Base-by-base conservation (phyloP, 2,888 invertebrate genomes). In the Lacanobia oleracea region DNA sequence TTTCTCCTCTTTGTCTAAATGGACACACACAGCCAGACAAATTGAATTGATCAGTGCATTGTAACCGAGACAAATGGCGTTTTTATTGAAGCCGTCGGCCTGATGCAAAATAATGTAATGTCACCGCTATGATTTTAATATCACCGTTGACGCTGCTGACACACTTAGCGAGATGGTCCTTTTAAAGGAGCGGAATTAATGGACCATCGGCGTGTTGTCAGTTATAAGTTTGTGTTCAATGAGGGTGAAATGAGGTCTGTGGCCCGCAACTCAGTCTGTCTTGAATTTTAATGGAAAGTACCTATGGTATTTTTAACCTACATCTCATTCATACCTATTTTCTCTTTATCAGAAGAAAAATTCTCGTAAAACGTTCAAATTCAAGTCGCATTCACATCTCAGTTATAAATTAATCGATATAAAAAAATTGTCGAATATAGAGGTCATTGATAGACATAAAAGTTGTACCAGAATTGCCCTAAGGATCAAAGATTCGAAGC, bases 41-140 rank as follows among this genome's bases (percentile, higher is more conserved):
- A 76, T 80, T 79, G 78, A 79, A 74, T 80, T 85, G 69, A 85
- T 85, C 77, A 79, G 74, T 75, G 77, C 73, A 77, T 37, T 79
- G 84, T 87, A 89, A 88, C 75, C 87, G 84, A 87, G 86, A 90
- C 84, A 89, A 90, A 90, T 89, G 84, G 85, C 65, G 72, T 81
- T 90, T 90, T 88, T 86, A 89, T 89, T 88, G 80, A 77, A 79
- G 70, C 84, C 87, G 87, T 86, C 88, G 72, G 68, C 80, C 70
- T 81, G 79, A 82, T 84, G 86, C 84, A 72, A 80, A 84, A 77
- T 86, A 77, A 84, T 83, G 85, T 81, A 76, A 71, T 78, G 77
- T 81, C 82, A 82, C 66, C 59, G 77, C 82, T 64, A 84, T 85
- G 81, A 83, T 83, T 83, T 81, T 74, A 77, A 79, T 83, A 73